A percentile compares a stretch with the other conserved stretches of the same genome.
Evolutionary conservation across 2,888 invertebrate genomes (phyloP).

Genomic region (Epinotia ramella): DNA sequence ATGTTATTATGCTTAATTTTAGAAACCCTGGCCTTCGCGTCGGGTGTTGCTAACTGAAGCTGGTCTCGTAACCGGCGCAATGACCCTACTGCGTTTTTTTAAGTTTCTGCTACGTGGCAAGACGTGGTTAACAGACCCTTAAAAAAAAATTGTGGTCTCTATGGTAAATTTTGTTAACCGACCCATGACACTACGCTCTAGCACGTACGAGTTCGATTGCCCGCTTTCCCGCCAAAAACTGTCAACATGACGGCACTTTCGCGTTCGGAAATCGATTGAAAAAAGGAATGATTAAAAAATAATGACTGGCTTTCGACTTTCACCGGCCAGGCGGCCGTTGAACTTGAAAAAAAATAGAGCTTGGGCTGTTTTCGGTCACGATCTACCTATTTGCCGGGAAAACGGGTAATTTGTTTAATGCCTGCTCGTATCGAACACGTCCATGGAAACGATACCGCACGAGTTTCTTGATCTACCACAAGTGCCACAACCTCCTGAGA

Average conservation of each 20-base stretch:
- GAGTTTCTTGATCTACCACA: conserved; percentile 5
- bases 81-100: no score
- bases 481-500: neutral
- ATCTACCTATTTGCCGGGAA: conserved; percentile 54
- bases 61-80: no score
- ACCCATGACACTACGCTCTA: conserved; percentile 7
- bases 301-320: conserved; percentile 74
- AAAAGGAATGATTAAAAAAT: conserved; percentile 59
- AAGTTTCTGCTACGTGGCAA: no score
- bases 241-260: conserved; percentile 48
- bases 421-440: conserved; percentile 43
- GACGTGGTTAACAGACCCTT: neutral
- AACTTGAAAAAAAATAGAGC: conserved; percentile 64
- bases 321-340: conserved; percentile 74
- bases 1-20: no score
- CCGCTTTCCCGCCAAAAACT: conserved; percentile 37
- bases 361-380: conserved; percentile 59
- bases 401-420: conserved; percentile 45
- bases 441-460: conserved; percentile 24
- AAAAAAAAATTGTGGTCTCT: neutral
- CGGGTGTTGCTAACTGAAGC: no score
- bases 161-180: conserved; percentile 9
- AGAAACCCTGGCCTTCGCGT: no score
- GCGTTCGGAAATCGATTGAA: conserved; percentile 53
- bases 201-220: conserved; percentile 20